These are phyloP conservation scores for Sebastes paucispinis DNA, from an alignment of 2,797 vertebrate species.

Conservation along the genomic window DNA sequence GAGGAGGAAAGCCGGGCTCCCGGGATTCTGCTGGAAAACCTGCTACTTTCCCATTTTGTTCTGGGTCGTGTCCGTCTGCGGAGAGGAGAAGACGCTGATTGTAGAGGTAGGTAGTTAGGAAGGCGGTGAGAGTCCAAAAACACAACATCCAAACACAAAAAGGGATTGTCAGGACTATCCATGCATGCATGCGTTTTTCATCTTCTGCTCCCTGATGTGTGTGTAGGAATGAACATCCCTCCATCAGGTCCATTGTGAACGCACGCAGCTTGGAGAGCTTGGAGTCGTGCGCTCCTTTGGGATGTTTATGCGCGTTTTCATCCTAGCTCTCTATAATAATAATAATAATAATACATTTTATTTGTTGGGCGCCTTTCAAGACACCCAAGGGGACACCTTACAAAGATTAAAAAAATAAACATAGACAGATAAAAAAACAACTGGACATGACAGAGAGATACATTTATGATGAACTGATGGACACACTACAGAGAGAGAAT, in stretches of 20 bases:
- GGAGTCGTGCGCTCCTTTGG: neutral
- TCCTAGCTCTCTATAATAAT: too few relatives aligned
- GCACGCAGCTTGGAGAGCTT: neutral
- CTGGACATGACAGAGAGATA: too few relatives aligned
- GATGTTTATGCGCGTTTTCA: neutral
- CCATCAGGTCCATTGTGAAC: neutral
- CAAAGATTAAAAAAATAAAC: too few relatives aligned
- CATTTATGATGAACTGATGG: too few relatives aligned
- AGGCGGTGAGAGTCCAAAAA: neutral
- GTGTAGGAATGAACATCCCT: neutral
- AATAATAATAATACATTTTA: too few relatives aligned
- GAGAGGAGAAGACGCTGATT: constrained; percentile 82
- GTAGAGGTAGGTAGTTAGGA: constrained; percentile 81
- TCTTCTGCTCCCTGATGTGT: neutral
- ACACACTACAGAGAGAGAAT: too few relatives aligned
- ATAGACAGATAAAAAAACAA: too few relatives aligned
- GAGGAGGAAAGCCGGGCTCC: constrained; percentile 73
- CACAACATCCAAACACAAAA: too few relatives aligned
- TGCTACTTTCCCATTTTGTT: constrained; percentile 82
- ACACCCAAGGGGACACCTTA: too few relatives aligned
- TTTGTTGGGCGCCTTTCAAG: too few relatives aligned
- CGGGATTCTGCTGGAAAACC: constrained; percentile 80
- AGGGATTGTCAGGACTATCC: neutral
- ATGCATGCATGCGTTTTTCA: neutral
- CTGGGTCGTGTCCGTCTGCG: constrained; percentile 83